phyloP scores from a whole-genome alignment of 1,140 invertebrate species.

The Drosophila prosaltans region DNA sequence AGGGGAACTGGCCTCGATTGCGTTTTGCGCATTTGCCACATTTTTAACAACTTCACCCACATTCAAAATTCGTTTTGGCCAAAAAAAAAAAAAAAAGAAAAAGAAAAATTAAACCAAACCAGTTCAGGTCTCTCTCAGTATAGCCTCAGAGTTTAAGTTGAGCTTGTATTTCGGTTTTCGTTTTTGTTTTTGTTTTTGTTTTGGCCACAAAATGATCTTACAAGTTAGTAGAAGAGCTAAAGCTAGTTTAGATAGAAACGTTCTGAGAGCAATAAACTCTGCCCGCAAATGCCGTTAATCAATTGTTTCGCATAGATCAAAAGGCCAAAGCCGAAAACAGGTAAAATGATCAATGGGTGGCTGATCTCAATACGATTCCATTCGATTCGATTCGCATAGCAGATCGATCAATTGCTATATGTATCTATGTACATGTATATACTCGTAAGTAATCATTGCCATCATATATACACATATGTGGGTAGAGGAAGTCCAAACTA shows the following conservation, averaged over 20 bases:
- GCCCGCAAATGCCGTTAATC: slow-evolving; percentile 15
- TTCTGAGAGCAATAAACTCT: slow-evolving; percentile 18
- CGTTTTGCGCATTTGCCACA: slow-evolving; percentile 68
- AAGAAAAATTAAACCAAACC: slow-evolving; percentile 38
- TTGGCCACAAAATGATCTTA: slow-evolving; percentile 14
- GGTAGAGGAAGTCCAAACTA: slow-evolving; percentile 66
- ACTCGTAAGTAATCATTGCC: neutral
- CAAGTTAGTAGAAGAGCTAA: slow-evolving; percentile 11
- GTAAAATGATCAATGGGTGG: slow-evolving; percentile 12
- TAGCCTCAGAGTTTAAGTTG: slow-evolving; percentile 41
- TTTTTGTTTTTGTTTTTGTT: slow-evolving; percentile 29
- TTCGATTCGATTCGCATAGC: slow-evolving; percentile 48
- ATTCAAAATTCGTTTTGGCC: slow-evolving; percentile 80
- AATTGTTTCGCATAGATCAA: slow-evolving; percentile 12
- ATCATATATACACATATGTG: slow-evolving; percentile 21
- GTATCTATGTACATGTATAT: slow-evolving; percentile 7
- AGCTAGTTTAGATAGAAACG: slow-evolving; percentile 27
- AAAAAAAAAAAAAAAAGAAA: slow-evolving; percentile 24
- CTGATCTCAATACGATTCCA: slow-evolving; percentile 43
- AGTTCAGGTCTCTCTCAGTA: slow-evolving; percentile 54
- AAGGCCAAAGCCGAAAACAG: slow-evolving; percentile 11
- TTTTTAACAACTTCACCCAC: slow-evolving; percentile 79
- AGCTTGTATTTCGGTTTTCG: slow-evolving; percentile 32
- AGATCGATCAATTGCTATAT: slow-evolving; percentile 69
- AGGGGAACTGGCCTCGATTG: slow-evolving; percentile 60